A percentile compares a stretch with the other conserved stretches of the same genome.
Evolutionary conservation across 2,888 invertebrate species (phyloP).

Genomic region (Reticulitermes lucifugus): DNA sequence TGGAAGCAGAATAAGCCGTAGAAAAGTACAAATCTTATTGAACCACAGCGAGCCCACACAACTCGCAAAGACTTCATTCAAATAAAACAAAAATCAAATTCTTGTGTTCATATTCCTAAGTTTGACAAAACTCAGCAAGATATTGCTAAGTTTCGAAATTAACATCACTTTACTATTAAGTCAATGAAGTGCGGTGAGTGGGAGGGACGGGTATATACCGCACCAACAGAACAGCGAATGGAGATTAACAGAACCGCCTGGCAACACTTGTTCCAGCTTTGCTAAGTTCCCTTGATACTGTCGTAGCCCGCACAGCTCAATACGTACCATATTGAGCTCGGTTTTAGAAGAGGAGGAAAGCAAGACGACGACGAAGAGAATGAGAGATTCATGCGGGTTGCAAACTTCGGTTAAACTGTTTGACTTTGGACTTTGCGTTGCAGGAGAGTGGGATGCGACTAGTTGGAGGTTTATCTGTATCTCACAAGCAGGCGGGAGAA

Average conservation of each 20-base stretch:
- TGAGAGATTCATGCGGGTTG: conserved; percentile 22
- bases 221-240: conserved; percentile 11
- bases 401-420: conserved; percentile 48
- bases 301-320: conserved; percentile 6
- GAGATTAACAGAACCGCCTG: conserved; percentile 18
- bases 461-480: conserved; percentile 33
- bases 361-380: not conserved
- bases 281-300: not conserved
- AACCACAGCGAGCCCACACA: too few species aligned
- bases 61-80: too few species aligned
- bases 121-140: not conserved
- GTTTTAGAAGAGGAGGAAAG: conserved; percentile 6
- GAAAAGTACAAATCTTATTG: too few species aligned
- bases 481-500: not conserved
- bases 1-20: too few species aligned
- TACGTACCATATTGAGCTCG: conserved; percentile 20
- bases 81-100: too few species aligned
- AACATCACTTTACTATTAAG: conserved; percentile 2
- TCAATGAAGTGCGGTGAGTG: not conserved
- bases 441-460: conserved; percentile 21
- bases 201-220: not conserved
- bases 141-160: not conserved
- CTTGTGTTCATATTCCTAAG: not conserved
- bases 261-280: conserved; percentile 14
- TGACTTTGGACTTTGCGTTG: conserved; percentile 48